phyloP scores from a whole-genome alignment of 2,888 invertebrate species.

The Melangyna quadrimaculata region DNA sequence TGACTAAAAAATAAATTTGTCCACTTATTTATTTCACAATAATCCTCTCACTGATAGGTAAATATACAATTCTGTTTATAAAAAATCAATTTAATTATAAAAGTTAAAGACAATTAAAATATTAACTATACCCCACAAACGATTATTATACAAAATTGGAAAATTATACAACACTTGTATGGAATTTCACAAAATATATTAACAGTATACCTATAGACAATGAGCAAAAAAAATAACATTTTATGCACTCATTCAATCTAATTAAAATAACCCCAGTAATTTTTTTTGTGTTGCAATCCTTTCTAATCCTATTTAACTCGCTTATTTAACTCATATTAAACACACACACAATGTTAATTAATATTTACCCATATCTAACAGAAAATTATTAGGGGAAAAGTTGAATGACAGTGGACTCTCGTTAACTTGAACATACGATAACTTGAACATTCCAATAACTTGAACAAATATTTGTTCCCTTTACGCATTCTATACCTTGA shows the following conservation, averaged over 20 bases:
- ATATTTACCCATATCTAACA: background rate
- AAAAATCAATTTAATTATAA: background rate
- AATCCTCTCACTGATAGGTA: background rate
- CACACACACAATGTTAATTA: constrained; percentile 6
- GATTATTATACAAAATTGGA: background rate
- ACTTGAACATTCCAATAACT: too few species aligned
- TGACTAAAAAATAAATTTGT: background rate
- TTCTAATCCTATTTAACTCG: constrained; percentile 3
- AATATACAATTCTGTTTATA: background rate
- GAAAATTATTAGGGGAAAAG: background rate
- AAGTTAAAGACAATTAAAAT: background rate
- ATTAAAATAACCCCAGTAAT: constrained; percentile 5
- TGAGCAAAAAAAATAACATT: background rate
- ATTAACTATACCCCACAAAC: background rate
- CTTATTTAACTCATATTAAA: background rate
- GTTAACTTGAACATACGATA: too few species aligned
- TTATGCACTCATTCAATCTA: background rate
- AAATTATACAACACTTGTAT: background rate
- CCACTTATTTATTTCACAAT: background rate
- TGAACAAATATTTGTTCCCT: too few species aligned
- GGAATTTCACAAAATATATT: background rate
- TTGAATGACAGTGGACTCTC: too few species aligned
- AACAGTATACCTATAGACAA: background rate
- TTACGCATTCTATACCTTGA: too few species aligned
- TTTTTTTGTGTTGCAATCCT: constrained; percentile 3